These are phyloP conservation scores for Tetranychus piercei DNA, from an alignment of 2,888 invertebrate species.

Conservation along the genomic window DNA sequence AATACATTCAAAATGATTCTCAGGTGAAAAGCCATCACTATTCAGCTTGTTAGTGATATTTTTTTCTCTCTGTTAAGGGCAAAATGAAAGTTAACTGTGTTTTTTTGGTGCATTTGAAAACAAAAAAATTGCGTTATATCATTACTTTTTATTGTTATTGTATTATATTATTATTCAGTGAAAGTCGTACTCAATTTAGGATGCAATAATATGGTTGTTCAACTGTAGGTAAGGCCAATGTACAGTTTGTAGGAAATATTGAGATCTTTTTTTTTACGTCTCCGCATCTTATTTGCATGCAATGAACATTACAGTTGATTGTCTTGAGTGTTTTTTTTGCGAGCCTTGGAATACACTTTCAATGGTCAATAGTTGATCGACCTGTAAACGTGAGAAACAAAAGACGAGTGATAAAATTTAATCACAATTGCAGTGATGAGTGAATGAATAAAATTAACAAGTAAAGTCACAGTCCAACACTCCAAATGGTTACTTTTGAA, in stretches of 20 bases:
- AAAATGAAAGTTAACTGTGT: not conserved
- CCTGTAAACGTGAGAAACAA: not conserved
- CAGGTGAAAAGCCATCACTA: not conserved
- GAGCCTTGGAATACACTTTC: too few relatives aligned
- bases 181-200: not conserved
- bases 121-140: not conserved
- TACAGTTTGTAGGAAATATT: not conserved
- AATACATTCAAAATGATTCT: not conserved
- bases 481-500: not conserved
- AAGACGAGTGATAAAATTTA: not conserved
- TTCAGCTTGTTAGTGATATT: constrained; percentile 4
- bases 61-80: not conserved
- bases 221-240: not conserved
- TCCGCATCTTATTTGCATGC: too few relatives aligned
- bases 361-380: not conserved
- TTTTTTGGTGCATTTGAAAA: not conserved
- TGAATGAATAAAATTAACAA: not conserved
- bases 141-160: not conserved
- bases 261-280: not conserved
- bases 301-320: too few relatives aligned
- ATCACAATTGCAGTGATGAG: not conserved
- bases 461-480: not conserved
- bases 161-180: not conserved
- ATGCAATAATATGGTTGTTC: not conserved
- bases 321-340: too few relatives aligned